phyloP scores from a whole-genome alignment of 92 coral and sea anemone species.

The Scolanthus callimorphus region DNA sequence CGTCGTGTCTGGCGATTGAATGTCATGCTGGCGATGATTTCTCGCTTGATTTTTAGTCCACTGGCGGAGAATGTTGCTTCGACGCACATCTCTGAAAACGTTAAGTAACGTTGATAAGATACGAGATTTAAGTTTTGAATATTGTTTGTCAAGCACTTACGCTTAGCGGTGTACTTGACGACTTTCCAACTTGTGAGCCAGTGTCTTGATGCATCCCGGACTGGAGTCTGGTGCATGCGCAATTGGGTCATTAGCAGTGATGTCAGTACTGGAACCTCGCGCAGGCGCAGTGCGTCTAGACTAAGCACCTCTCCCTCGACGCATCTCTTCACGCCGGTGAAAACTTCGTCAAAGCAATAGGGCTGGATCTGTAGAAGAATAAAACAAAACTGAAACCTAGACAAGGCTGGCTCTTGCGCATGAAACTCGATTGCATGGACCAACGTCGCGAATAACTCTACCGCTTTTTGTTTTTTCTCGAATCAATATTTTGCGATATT shows the following conservation, averaged over 20 bases:
- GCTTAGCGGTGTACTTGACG: conserved; percentile 6
- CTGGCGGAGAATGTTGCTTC: conserved; percentile 5
- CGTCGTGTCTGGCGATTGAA: conserved; percentile 3
- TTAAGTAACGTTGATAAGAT: neutral
- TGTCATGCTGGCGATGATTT: conserved; percentile 8
- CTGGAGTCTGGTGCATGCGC: conserved; percentile 20
- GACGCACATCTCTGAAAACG: conserved; percentile 3
- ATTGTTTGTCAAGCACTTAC: neutral
- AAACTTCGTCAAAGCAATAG: conserved; percentile 28
- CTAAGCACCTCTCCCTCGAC: conserved; percentile 28
- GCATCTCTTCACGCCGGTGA: conserved; percentile 45
- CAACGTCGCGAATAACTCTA: too few species aligned
- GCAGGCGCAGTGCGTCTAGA: conserved; percentile 37
- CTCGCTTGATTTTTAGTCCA: conserved; percentile 4
- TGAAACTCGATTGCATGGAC: too few species aligned
- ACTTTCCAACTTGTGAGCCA: neutral
- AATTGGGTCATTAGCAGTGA: conserved; percentile 11
- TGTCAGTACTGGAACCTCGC: conserved; percentile 54
- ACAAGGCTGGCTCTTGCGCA: too few species aligned
- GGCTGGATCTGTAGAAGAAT: conserved; percentile 13
- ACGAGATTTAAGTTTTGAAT: neutral
- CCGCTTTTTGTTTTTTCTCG: too few species aligned
- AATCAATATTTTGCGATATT: too few species aligned
- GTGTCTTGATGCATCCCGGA: conserved; percentile 20
- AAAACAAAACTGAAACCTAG: too few species aligned